Percentiles rank a stretch among this genome's conserved stretches.
These are phyloP conservation scores for Protodeltote pygarga DNA, from an alignment of 2,888 invertebrate species.

Conservation along the genomic window DNA sequence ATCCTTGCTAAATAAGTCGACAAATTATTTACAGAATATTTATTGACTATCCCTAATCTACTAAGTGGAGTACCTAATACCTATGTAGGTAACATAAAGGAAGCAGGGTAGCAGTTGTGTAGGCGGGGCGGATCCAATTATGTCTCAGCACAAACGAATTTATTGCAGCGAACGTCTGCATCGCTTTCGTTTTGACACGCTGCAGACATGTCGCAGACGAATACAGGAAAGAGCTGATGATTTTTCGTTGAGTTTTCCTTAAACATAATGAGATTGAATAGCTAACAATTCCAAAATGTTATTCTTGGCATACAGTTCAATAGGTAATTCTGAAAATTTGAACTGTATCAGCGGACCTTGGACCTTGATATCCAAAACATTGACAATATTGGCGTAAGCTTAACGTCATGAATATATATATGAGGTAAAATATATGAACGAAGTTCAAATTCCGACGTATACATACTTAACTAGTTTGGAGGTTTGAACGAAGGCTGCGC, in stretches of 20 bases:
- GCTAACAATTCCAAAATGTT: background rate
- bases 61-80: conserved; percentile 37
- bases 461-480: conserved; percentile 55
- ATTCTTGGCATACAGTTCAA: conserved; percentile 5
- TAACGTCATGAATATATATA: conserved; percentile 39
- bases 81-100: conserved; percentile 43
- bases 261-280: conserved; percentile 4
- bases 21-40: conserved; percentile 2
- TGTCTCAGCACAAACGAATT: conserved; percentile 75
- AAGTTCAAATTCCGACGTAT: conserved; percentile 45
- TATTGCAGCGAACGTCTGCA: conserved; percentile 63
- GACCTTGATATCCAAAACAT: conserved; percentile 18
- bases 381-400: conserved; percentile 37
- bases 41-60: conserved; percentile 20
- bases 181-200: conserved; percentile 65
- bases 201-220: conserved; percentile 44
- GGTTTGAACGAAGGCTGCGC: conserved; percentile 72
- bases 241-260: conserved; percentile 59
- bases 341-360: no score
- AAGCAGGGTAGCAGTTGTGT: conserved; percentile 57
- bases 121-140: conserved; percentile 78
- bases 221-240: conserved; percentile 59
- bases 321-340: conserved; percentile 7
- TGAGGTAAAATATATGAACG: conserved; percentile 48
- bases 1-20: conserved; percentile 8